Conservation (phyloP, 2,113 vertebrate species). For the Puma concolor region DNA sequence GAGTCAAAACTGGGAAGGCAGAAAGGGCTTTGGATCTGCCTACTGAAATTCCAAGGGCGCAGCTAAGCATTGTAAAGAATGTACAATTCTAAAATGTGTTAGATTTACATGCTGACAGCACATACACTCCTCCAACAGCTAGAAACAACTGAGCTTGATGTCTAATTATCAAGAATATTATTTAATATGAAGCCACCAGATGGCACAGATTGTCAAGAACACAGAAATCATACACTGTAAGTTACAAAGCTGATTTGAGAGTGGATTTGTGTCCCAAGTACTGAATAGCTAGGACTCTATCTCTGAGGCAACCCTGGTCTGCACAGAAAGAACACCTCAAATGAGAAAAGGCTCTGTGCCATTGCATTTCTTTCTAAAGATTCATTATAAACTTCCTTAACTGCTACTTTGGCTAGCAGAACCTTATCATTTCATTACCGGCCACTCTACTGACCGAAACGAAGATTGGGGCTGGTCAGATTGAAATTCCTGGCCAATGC, state of each 20-base stretch:
- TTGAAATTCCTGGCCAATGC: not conserved
- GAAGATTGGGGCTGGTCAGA: not conserved
- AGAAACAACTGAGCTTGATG: conserved; percentile 37
- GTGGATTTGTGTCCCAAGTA: conserved; percentile 1
- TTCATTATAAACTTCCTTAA: not conserved
- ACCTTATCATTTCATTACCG: not conserved
- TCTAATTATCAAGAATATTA: conserved; percentile 64
- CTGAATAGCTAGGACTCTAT: not conserved
- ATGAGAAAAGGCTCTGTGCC: not conserved
- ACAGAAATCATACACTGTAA: conserved; percentile 11
- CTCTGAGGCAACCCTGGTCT: not conserved
- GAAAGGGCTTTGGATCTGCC: not conserved
- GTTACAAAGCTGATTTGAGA: conserved; percentile 32
- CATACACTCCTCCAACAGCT: conserved; percentile 23
- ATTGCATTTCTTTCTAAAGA: not conserved
- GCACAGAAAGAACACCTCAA: not conserved
- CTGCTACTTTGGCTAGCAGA: not conserved
- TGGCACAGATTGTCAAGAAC: conserved; percentile 53
- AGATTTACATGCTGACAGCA: conserved; percentile 17
- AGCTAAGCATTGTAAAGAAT: conserved; percentile 32
- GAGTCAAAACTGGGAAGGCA: not conserved
- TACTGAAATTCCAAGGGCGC: conserved; percentile 22
- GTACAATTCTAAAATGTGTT: conserved; percentile 22
- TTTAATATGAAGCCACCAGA: conserved; percentile 56
- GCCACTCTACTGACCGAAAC: not conserved